Evolutionary conservation across 2,113 vertebrate genomes (phyloP).

Genomic region (Epinephelus cyanopodus): DNA sequence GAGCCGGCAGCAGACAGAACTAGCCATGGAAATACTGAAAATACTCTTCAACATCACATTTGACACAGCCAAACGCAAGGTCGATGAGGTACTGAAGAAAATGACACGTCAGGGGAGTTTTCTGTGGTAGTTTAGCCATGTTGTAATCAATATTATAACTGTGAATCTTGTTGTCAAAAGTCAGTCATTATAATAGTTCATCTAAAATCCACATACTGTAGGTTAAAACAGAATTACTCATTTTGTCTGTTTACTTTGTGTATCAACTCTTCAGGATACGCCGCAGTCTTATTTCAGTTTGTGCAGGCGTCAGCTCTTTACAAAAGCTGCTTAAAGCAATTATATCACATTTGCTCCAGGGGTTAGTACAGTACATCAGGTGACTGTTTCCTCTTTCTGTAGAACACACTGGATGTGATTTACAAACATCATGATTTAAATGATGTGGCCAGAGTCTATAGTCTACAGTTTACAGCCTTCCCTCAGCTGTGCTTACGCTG

Average conservation of each 20-base stretch:
- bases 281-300: neutral
- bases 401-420: neutral
- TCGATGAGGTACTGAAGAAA: slow-evolving; percentile 88
- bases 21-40: slow-evolving; percentile 95
- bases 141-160: neutral
- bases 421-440: neutral
- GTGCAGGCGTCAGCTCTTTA: neutral
- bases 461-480: neutral
- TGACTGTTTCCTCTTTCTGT: neutral
- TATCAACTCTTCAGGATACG: neutral
- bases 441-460: neutral
- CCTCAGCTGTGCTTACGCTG: neutral
- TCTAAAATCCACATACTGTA: neutral
- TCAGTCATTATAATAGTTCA: neutral
- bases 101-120: no score
- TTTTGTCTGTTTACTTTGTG: neutral
- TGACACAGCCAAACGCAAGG: slow-evolving; percentile 86
- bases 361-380: neutral
- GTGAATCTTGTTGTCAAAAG: neutral
- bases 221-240: neutral
- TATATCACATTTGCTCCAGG: neutral
- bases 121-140: neutral
- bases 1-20: slow-evolving; percentile 88
- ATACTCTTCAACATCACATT: slow-evolving; percentile 96
- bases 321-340: neutral